Conservation (phyloP, 2,797 vertebrate species). For the Labroides dimidiatus region DNA sequence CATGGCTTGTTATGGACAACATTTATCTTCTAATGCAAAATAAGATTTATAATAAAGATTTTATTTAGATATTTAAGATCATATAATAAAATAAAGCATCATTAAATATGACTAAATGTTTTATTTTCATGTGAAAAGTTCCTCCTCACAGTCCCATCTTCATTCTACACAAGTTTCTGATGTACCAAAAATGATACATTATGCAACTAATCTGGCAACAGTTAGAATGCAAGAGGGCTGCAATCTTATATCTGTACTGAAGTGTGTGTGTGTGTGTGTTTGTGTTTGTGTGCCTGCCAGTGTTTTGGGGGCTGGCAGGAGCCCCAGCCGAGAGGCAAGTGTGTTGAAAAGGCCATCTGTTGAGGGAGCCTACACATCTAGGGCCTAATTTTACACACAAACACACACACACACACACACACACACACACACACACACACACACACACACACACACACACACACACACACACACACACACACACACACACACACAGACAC, state of each 20-base stretch:
- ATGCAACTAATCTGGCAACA: slow-evolving; percentile 60
- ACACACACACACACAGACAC: slow-evolving; percentile 14
- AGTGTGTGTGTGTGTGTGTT: slow-evolving; percentile 22
- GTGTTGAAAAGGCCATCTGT: slow-evolving; percentile 79
- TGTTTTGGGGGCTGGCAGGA: slow-evolving; percentile 54
- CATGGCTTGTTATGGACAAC: too few species aligned
- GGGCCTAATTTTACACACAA: slow-evolving; percentile 34
- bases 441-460: slow-evolving; percentile 5
- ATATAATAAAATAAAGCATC: neutral
- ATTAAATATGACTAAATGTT: neutral
- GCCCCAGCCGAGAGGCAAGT: slow-evolving; percentile 56
- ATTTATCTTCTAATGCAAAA: too few species aligned
- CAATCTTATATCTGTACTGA: slow-evolving; percentile 40
- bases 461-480: slow-evolving; percentile 14
- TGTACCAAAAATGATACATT: slow-evolving; percentile 60
- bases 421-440: slow-evolving; percentile 5
- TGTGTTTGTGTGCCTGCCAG: slow-evolving; percentile 9
- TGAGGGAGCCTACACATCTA: slow-evolving; percentile 61
- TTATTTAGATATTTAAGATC: too few species aligned
- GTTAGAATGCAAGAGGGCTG: slow-evolving; percentile 51
- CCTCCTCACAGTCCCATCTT: slow-evolving; percentile 36
- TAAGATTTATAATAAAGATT: too few species aligned
- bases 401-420: slow-evolving; percentile 15
- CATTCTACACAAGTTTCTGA: slow-evolving; percentile 31
- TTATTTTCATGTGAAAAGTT: slow-evolving; percentile 22